Percentiles rank a stretch among this genome's conserved stretches.
Conservation (phyloP, 2,113 vertebrate genomes). For the Condylura cristata region DNA sequence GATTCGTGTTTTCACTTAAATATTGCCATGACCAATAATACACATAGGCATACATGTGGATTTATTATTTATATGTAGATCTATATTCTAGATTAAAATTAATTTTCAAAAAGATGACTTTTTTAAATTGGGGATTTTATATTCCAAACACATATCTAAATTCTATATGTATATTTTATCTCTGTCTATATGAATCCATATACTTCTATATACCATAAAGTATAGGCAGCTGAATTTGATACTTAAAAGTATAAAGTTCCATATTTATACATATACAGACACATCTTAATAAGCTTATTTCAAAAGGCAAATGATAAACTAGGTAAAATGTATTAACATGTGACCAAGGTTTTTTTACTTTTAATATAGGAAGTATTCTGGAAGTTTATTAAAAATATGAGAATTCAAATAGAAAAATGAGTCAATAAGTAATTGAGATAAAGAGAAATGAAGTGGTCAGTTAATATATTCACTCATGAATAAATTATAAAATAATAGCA, state of each 20-base stretch:
- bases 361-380: not conserved
- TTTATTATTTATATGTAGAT: not conserved
- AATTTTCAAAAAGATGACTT: not conserved
- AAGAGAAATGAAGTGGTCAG: not conserved
- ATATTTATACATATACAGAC: not conserved
- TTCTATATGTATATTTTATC: not conserved
- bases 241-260: conserved; percentile 22
- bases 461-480: conserved; percentile 35
- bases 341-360: not conserved
- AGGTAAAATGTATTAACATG: not conserved
- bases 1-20: conserved; percentile 19
- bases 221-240: not conserved
- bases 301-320: conserved; percentile 4
- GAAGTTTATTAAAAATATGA: conserved; percentile 44
- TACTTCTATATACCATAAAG: not conserved
- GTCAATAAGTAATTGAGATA: not conserved
- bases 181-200: not conserved
- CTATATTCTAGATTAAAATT: conserved; percentile 2
- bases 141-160: not conserved
- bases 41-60: not conserved
- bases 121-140: not conserved
- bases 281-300: not conserved
- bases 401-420: conserved; percentile 7
- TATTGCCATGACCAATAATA: not conserved
- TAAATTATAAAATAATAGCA: not conserved